These are phyloP conservation scores for Atrichornis clamosus DNA, from an alignment of 2,113 vertebrate genomes.

Conservation along the genomic window DNA sequence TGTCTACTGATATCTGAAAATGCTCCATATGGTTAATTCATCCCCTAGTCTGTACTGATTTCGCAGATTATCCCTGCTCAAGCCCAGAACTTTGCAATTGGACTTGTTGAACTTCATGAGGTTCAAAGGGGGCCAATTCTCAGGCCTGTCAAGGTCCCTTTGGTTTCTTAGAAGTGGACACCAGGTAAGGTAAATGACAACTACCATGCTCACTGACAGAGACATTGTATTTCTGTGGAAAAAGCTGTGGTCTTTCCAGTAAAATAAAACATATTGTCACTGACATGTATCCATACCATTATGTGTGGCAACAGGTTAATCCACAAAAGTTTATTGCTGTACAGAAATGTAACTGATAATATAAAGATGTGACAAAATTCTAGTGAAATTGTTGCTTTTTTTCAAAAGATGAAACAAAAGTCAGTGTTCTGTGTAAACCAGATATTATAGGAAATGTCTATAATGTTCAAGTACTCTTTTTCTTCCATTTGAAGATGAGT, in stretches of 20 bases:
- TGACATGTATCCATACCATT: background rate
- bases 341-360: no score
- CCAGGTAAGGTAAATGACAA: background rate
- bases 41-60: no score
- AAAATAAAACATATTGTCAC: background rate
- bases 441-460: no score
- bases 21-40: background rate
- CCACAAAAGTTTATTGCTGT: no score
- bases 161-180: background rate
- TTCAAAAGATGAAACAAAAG: no score
- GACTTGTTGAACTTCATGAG: background rate
- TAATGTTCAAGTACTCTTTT: no score
- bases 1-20: background rate
- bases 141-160: background rate
- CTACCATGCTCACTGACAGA: background rate
- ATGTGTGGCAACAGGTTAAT: no score
- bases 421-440: no score
- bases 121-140: background rate
- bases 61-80: background rate
- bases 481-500: no score
- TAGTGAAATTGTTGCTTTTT: no score
- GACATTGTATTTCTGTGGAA: background rate
- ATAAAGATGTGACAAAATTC: no score
- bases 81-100: background rate
- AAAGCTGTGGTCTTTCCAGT: background rate